Evolutionary conservation across 2,888 invertebrate genomes (phyloP), one percentile per base, ranked within the genome.

Genomic region (Bugula neritina): DNA sequence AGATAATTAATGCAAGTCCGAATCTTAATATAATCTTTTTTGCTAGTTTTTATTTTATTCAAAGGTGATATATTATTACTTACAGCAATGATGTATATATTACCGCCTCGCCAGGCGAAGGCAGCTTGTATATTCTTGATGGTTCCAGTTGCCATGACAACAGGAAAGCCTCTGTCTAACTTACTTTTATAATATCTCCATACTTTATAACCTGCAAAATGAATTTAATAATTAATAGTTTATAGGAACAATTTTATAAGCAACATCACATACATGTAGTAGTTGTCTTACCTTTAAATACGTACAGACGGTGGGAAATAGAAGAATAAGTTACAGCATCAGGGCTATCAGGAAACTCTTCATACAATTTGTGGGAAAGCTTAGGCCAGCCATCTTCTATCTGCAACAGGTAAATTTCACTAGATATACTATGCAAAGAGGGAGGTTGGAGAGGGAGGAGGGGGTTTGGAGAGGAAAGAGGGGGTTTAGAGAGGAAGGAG

Each of bases 251-350:
- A n/a, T n/a, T n/a, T n/a, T n/a, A n/a, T n/a, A n/a, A n/a, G n/a
- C n/a, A n/a, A n/a, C n/a, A n/a, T n/a, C n/a, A n/a, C n/a, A n/a
- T n/a, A n/a, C n/a, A n/a, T n/a, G n/a, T n/a, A n/a, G n/a, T n/a
- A n/a, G n/a, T n/a, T 43, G 43, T 10, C 43, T 43, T 31, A 63
- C 63, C 63, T 63, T 63, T 63, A 31, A 63, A 63, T 63, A 34
- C 31, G 34, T 63, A 63, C 27, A 63, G 34, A 31, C 63, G 63
- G 31, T 63, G 31, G 1, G 13, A 27, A 5, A 2, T 27, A 29
- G 10, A 13, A 13, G 63, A 63, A 31, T 63, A 63, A 10, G 29
- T 31, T 10, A 63, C 34, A 25, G 29, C 63, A 63, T 63, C 63
- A 29, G 63, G 31, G n/a, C 5, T 5, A 27, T 63, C 34, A 13